Evolutionary conservation across 2,797 vertebrate species (phyloP).

Genomic region (Rhinogobio ventralis): DNA sequence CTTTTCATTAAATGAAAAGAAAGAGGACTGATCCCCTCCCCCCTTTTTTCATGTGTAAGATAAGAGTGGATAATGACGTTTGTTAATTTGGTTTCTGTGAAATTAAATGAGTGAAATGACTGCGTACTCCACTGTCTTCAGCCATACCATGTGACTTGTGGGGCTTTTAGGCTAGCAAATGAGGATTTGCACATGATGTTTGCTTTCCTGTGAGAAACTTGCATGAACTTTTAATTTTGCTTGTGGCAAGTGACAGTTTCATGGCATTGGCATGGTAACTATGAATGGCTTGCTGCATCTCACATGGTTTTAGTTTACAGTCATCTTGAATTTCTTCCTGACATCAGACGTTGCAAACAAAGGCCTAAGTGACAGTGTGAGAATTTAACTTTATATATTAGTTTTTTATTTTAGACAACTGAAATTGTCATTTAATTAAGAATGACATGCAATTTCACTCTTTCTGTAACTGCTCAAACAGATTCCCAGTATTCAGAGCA

Average conservation of each 20-base stretch:
- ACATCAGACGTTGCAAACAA: neutral
- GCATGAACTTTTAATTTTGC: slow-evolving; percentile 28
- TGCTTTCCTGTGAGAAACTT: slow-evolving; percentile 35
- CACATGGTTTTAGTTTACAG: neutral
- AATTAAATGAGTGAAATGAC: neutral
- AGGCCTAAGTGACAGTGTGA: neutral
- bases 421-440: neutral
- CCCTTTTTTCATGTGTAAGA: neutral
- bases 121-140: neutral
- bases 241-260: slow-evolving; percentile 19
- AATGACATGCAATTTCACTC: neutral
- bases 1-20: neutral
- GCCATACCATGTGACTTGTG: neutral
- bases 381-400: neutral
- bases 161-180: slow-evolving; percentile 19
- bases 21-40: neutral
- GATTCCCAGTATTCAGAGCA: slow-evolving; percentile 34
- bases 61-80: slow-evolving; percentile 18
- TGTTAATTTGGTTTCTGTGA: neutral
- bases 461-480: neutral
- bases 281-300: slow-evolving; percentile 22
- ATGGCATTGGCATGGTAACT: slow-evolving; percentile 12
- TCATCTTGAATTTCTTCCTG: slow-evolving; percentile 37
- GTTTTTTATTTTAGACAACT: neutral
- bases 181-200: slow-evolving; percentile 37